Evolutionary conservation across 2,888 invertebrate species (phyloP).

Genomic region (Pherbina coryleti): DNA sequence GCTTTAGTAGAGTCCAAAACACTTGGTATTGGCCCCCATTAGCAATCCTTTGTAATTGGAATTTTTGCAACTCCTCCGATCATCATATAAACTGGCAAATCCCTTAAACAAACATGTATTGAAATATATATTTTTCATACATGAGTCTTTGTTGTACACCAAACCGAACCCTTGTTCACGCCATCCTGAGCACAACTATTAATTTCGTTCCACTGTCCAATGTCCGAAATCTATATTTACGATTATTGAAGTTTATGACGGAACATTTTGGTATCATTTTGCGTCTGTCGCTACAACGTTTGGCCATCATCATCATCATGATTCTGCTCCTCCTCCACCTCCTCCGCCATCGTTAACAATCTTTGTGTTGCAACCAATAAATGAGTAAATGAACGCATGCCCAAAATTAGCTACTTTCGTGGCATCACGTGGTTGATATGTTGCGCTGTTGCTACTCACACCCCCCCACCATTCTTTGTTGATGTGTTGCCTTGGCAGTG

Average conservation of each 20-base stretch:
- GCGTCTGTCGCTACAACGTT: conserved; percentile 36
- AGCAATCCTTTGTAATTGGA: too few relatives aligned
- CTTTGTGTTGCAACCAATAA: conserved; percentile 14
- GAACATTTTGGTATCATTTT: conserved; percentile 54
- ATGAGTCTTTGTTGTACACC: too few relatives aligned
- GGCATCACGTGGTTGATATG: conserved; percentile 33
- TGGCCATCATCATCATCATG: neutral
- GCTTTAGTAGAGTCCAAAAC: too few relatives aligned
- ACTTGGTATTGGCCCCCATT: too few relatives aligned
- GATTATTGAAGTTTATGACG: conserved; percentile 57
- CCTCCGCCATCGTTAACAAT: neutral
- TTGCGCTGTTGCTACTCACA: neutral
- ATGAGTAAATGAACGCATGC: conserved; percentile 32
- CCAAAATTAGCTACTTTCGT: conserved; percentile 23
- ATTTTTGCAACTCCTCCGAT: too few relatives aligned
- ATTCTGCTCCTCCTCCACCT: neutral
- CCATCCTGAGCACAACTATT: neutral
- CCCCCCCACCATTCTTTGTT: too few relatives aligned
- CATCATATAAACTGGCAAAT: too few relatives aligned
- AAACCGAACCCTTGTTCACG: too few relatives aligned
- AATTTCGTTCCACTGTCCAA: conserved; percentile 2
- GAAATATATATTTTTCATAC: too few relatives aligned
- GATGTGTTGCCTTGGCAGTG: neutral
- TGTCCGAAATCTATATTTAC: conserved; percentile 54
- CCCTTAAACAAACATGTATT: too few relatives aligned